These are phyloP conservation scores for Tenthredo notha DNA, from an alignment of 2,888 invertebrate species.

Conservation along the genomic window DNA sequence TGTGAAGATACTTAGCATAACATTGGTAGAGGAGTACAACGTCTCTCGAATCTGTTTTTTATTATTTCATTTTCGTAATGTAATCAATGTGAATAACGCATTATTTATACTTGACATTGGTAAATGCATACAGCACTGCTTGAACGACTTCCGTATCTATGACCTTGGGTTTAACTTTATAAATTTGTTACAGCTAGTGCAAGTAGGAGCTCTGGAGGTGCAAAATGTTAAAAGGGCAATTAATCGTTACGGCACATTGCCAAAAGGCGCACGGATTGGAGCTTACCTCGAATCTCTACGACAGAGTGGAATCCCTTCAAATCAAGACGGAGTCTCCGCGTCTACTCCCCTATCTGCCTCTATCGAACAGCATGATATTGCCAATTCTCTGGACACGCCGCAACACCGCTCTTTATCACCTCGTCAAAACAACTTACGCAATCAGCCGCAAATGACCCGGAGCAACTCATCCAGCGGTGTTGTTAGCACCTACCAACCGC, in stretches of 20 bases:
- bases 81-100: slow-evolving; percentile 44
- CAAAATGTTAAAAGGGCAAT: slow-evolving; percentile 97
- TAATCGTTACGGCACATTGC: slow-evolving; percentile 97
- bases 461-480: slow-evolving; percentile 94
- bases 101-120: slow-evolving; percentile 58
- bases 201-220: slow-evolving; percentile 95
- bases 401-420: slow-evolving; percentile 83
- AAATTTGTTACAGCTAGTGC: slow-evolving; percentile 80
- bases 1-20: slow-evolving; percentile 22
- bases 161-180: not conserved
- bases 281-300: slow-evolving; percentile 97
- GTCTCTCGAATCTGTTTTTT: slow-evolving; percentile 45
- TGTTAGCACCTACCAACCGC: slow-evolving; percentile 79
- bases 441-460: slow-evolving; percentile 90
- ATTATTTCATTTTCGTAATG: slow-evolving; percentile 46
- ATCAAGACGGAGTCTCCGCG: slow-evolving; percentile 72
- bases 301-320: slow-evolving; percentile 85
- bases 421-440: slow-evolving; percentile 82
- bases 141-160: slow-evolving; percentile 63
- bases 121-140: slow-evolving; percentile 75
- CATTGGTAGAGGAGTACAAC: slow-evolving; percentile 32
- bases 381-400: slow-evolving; percentile 69
- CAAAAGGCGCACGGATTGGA: slow-evolving; percentile 97
- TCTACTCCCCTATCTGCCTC: slow-evolving; percentile 60
- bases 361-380: slow-evolving; percentile 61